Conservation (phyloP, 2,888 invertebrate genomes). For the Octonoba sinensis region DNA sequence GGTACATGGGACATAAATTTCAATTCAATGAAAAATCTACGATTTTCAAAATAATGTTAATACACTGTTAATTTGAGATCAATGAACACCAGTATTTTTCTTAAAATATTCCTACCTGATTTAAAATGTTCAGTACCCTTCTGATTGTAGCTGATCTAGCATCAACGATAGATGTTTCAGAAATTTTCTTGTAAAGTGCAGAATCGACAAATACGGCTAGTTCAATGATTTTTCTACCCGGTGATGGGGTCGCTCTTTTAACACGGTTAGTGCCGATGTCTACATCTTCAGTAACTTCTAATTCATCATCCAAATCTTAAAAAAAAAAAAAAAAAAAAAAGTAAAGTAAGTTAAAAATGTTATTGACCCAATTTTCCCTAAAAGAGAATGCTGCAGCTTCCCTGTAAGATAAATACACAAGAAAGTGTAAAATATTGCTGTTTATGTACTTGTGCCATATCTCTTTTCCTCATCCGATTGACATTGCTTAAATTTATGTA, state of each 20-base stretch:
- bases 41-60: too few relatives aligned
- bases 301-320: background rate
- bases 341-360: background rate
- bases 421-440: too few relatives aligned
- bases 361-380: too few relatives aligned
- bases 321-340: background rate
- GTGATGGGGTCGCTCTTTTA: slow-evolving; percentile 5
- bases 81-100: too few relatives aligned
- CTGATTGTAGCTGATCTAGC: slow-evolving; percentile 6
- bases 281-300: background rate
- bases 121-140: slow-evolving; percentile 60
- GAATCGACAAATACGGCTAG: slow-evolving; percentile 69
- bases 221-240: slow-evolving; percentile 67
- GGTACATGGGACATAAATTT: too few relatives aligned
- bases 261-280: background rate
- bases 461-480: too few relatives aligned
- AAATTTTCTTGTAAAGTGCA: slow-evolving; percentile 22
- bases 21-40: too few relatives aligned
- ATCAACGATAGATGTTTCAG: slow-evolving; percentile 2
- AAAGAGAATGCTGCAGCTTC: too few relatives aligned
- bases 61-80: too few relatives aligned
- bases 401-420: too few relatives aligned
- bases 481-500: too few relatives aligned
- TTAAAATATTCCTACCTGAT: slow-evolving; percentile 38
- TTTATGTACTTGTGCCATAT: too few relatives aligned